Evolutionary conservation across 2,797 vertebrate genomes (phyloP).

Genomic region (Cryptoprocta ferox): DNA sequence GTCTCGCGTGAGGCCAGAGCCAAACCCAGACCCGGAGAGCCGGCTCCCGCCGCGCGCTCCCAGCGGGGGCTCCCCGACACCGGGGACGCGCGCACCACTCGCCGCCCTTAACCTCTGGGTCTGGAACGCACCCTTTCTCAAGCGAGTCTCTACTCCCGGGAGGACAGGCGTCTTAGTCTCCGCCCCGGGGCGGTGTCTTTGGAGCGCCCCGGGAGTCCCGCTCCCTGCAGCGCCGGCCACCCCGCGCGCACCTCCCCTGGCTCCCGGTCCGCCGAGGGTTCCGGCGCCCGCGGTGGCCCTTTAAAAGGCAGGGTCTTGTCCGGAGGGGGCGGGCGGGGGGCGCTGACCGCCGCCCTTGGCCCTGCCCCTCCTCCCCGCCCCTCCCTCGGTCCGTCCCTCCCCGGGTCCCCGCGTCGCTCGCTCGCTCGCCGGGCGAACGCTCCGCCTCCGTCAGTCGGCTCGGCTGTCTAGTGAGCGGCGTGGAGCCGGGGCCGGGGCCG

Average conservation of each 20-base stretch:
- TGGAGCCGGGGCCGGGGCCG: constrained; percentile 34
- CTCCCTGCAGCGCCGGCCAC: constrained; percentile 47
- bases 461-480: constrained; percentile 37
- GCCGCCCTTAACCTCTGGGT: neutral
- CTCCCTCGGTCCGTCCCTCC: neutral
- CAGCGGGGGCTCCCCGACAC: neutral
- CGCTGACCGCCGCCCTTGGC: constrained; percentile 77
- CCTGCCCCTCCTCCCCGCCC: constrained; percentile 19
- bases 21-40: neutral
- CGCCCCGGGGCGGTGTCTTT: neutral
- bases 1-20: fast-evolving
- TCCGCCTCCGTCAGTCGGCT: constrained; percentile 64
- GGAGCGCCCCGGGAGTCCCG: neutral
- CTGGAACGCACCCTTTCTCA: neutral
- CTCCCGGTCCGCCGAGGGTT: fast-evolving
- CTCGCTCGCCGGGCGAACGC: constrained; percentile 50
- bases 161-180: neutral
- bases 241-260: neutral
- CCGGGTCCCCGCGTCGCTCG: neutral
- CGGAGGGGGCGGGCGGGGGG: constrained; percentile 61
- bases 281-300: constrained; percentile 72
- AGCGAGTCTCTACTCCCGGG: neutral
- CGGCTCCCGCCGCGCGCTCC: neutral
- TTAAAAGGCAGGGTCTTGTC: constrained; percentile 86
- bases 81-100: neutral